Base-by-base conservation (phyloP, 1,140 invertebrate genomes). In the Apis florea region DNA sequence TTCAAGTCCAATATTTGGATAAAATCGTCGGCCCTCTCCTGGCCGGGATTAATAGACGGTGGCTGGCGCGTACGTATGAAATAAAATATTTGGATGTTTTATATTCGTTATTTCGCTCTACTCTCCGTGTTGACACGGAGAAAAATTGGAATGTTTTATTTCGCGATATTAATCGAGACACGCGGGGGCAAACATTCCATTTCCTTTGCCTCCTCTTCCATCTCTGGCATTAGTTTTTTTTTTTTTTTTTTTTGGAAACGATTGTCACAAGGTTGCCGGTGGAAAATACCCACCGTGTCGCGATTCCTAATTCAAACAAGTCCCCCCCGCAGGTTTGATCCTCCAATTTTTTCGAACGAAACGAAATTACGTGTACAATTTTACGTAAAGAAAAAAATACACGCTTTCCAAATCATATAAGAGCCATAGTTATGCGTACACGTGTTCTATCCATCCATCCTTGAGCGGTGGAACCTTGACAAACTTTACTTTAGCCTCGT, bases 1-100 rank as follows among this genome's bases (percentile, higher is more conserved):
- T 77, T 59, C 56, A 74, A 68, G 74, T 86, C 72, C 85, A 86
- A 86, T 86, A 86, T 86, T 86, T 86, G 85, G 75, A 81, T 74
- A 79, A 83, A 83, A 67, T 78, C 59, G 85, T 68, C 54, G 59
- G 71, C 56, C 71, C 82, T 69, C 58, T 40, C 31, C 31, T 53
- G 21, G 54, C 53, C 13, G 47, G 31, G 85, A 85, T 85, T 79
- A 79, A 78, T 72, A 73, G 64, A 79, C 77, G 53, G 71, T 17
- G 11, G 47, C 21, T n/a, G n/a, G n/a, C n/a, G n/a, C n/a, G 63
- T 58, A n/a, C 69, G 51, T 61, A 56, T 21, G 40, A 70, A 82
- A 76, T 82, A 77, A 82, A 82, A 77, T 82, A 69, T 82, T 77
- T 63, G 66, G 31, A 70, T 70, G 74, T 69, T 77, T 82, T 26